Base-by-base conservation (phyloP, 2,113 vertebrate genomes). In the Gopherus evgoodei region DNA sequence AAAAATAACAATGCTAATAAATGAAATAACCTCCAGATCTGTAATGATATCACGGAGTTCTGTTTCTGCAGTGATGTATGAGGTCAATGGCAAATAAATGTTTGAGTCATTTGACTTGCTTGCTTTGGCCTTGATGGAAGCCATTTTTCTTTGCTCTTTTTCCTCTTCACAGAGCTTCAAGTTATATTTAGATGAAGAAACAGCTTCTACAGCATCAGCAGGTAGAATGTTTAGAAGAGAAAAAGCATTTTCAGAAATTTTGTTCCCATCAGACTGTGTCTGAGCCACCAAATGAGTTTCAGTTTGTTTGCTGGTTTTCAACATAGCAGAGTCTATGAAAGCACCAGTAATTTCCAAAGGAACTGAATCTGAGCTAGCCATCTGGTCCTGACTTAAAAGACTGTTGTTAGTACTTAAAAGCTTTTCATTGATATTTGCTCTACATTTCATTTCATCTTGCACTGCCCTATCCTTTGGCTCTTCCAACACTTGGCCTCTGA, bases 51-150 rank as follows among this genome's bases (percentile, higher is more conserved):
- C 99, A 90, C 69, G 72, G 12, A 99, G 98, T 89, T 99, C 99
- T 1, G 99, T 99, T 97, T 99, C 98, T 24, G 99, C 98, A 3
- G 99, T 99, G 90, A 99, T 98, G 82, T 98, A 98, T 29, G 98
- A 99, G 0, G 99, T 99, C 91, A 99, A 88, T 13, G 99, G 99
- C 56, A 98, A 99, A 96, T 99, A 99, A 87, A 99, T 89, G 94
- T 93, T 98, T 11, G 96, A 95, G 86, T 98, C 96, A 57, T 79
- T 98, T 5, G 95, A 95, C 19, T 95, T 80, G 57, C 72, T 94
- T 5, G 97, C 96, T 96, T 99, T 99, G 97, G 96, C 98, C 95
- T 98, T 98, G 83, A 99, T 95, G 96, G 98, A 99, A 81, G 98
- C 96, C 54, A 69, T 97, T 98, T 99, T 99, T 95, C 99, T 99